These are phyloP conservation scores for Omphaloscelis lunosa DNA, from an alignment of 2,888 invertebrate genomes.

Conservation along the genomic window DNA sequence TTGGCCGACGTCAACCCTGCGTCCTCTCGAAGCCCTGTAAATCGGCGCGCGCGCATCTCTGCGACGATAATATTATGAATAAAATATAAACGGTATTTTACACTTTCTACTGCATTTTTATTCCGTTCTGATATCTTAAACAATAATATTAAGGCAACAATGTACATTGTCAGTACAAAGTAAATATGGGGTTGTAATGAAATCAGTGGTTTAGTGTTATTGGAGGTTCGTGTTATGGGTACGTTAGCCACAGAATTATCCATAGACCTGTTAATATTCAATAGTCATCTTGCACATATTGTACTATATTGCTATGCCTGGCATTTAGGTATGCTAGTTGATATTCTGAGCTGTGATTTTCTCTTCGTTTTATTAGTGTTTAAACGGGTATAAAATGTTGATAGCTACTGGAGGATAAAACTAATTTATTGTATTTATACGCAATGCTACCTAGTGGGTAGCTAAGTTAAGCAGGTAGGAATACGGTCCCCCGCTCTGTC, in stretches of 20 bases:
- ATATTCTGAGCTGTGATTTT: constrained; percentile 37
- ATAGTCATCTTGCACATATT: constrained; percentile 55
- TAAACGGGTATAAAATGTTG: constrained; percentile 64
- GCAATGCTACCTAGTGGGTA: constrained; percentile 28
- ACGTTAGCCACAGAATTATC: constrained; percentile 70
- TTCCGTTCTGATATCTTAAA: constrained; percentile 80
- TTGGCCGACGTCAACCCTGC: constrained; percentile 75
- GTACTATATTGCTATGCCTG: constrained; percentile 44
- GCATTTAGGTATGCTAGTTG: constrained; percentile 48
- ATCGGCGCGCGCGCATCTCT: constrained; percentile 72
- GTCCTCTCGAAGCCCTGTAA: constrained; percentile 67
- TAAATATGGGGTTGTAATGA: constrained; percentile 79
- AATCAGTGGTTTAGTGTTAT: constrained; percentile 84
- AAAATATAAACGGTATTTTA: constrained; percentile 83
- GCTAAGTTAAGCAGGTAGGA: constrained; percentile 11
- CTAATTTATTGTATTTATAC: constrained; percentile 57
- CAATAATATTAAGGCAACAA: constrained; percentile 81
- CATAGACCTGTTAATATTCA: constrained; percentile 70
- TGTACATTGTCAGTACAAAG: constrained; percentile 76
- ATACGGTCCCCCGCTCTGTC: too few species aligned
- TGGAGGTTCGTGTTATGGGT: constrained; percentile 70
- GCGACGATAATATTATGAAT: constrained; percentile 74
- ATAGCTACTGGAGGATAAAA: constrained; percentile 58
- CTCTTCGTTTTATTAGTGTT: constrained; percentile 52
- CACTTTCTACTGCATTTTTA: constrained; percentile 75